Evolutionary conservation across 2,888 invertebrate genomes (phyloP).

Genomic region (Synergus japonicus): DNA sequence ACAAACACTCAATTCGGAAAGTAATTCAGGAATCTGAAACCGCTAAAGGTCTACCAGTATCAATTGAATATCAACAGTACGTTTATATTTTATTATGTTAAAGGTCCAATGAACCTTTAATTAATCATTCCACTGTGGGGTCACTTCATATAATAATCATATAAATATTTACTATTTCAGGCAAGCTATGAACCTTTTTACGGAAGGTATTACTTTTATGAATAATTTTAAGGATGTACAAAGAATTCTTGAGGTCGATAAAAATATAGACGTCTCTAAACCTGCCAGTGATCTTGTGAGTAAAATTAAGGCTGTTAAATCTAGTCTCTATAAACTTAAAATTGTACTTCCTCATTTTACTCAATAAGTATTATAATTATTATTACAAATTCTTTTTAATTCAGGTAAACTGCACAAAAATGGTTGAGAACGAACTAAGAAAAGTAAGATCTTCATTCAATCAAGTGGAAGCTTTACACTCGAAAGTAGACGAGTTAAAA

Average conservation of each 20-base stretch:
- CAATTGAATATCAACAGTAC: constrained; percentile 25
- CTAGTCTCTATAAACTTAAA: too few relatives aligned
- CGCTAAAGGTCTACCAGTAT: constrained; percentile 33
- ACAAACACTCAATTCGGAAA: constrained; percentile 32
- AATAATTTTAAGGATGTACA: constrained; percentile 28
- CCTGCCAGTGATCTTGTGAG: constrained; percentile 16
- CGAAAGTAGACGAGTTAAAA: constrained; percentile 21
- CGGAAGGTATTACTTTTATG: constrained; percentile 14
- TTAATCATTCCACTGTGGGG: neutral
- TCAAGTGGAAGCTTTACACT: constrained; percentile 33
- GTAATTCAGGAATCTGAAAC: constrained; percentile 30
- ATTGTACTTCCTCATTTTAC: too few relatives aligned
- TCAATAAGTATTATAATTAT: neutral
- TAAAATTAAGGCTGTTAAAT: neutral
- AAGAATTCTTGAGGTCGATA: constrained; percentile 24
- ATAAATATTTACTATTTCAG: constrained; percentile 6
- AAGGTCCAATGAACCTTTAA: neutral
- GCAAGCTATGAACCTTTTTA: constrained; percentile 13
- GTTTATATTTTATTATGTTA: neutral
- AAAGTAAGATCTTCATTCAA: constrained; percentile 31
- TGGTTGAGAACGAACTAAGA: constrained; percentile 16
- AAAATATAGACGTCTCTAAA: constrained; percentile 9
- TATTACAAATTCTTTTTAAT: neutral
- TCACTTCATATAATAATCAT: neutral
- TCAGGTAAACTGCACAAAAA: neutral